A percentile compares a stretch with the other conserved stretches of the same genome.
These are phyloP conservation scores for Scylla paramamosain DNA, from an alignment of 1,140 invertebrate genomes.

Conservation along the genomic window DNA sequence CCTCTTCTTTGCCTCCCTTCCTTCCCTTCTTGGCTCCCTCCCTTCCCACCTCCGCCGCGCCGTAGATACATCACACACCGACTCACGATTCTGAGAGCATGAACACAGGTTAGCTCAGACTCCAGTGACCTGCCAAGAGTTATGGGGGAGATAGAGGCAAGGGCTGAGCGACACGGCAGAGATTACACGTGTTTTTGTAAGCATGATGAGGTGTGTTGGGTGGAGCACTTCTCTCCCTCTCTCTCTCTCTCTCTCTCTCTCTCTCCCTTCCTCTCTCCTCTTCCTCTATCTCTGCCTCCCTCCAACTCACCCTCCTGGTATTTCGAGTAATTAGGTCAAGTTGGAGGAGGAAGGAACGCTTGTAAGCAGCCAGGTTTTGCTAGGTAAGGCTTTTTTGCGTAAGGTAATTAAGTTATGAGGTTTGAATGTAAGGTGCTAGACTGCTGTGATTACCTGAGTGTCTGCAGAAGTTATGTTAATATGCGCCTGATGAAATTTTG, in stretches of 20 bases:
- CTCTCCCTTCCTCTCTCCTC: too few species aligned
- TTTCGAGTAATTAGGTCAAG: constrained; percentile 13
- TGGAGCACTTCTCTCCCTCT: neutral
- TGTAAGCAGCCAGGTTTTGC: neutral
- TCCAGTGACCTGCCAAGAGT: neutral
- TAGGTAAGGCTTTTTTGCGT: neutral
- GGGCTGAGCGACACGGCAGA: neutral
- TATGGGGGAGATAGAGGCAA: neutral
- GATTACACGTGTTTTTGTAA: neutral
- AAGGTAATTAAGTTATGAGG: neutral
- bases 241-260: too few species aligned
- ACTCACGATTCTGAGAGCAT: neutral
- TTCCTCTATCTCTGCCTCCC: neutral
- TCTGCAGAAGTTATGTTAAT: neutral
- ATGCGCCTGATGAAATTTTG: too few species aligned
- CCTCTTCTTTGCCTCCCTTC: neutral
- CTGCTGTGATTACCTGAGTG: neutral
- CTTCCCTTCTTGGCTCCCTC: neutral
- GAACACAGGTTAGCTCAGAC: neutral
- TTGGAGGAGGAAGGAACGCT: neutral
- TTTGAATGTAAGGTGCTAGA: neutral
- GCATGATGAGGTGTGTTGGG: neutral
- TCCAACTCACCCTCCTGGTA: neutral
- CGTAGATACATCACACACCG: neutral
- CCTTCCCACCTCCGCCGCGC: neutral